These are phyloP conservation scores for Drosophila orosa DNA, from an alignment of 1,140 invertebrate species.

Conservation along the genomic window DNA sequence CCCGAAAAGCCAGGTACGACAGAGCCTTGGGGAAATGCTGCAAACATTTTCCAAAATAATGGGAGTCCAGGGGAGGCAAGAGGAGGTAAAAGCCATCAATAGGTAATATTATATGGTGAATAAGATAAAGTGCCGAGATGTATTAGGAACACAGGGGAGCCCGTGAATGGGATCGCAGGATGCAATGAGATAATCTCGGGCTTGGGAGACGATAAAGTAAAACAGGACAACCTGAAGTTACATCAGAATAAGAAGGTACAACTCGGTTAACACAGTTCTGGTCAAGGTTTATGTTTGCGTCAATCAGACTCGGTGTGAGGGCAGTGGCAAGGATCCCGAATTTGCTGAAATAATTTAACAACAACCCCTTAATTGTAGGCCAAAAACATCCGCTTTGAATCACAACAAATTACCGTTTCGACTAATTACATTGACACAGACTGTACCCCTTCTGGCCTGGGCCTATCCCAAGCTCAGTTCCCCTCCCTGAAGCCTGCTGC, in stretches of 20 bases:
- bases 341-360: neutral
- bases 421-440: constrained; percentile 31
- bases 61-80: neutral
- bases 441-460: constrained; percentile 5
- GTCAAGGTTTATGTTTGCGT: neutral
- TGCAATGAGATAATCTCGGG: neutral
- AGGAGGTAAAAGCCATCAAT: neutral
- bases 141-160: neutral
- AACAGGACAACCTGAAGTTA: neutral
- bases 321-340: neutral
- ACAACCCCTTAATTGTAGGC: constrained; percentile 7
- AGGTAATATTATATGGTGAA: neutral
- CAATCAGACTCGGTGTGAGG: neutral
- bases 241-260: neutral
- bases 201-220: constrained; percentile 10
- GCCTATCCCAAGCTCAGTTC: constrained; percentile 1
- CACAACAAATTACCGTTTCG: constrained; percentile 24
- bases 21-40: constrained; percentile 4
- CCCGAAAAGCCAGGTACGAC: neutral
- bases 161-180: neutral
- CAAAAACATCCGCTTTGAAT: constrained; percentile 25
- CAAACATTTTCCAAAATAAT: constrained; percentile 2
- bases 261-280: neutral
- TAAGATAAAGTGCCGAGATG: neutral
- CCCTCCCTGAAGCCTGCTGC: neutral